A percentile compares a stretch with the other conserved stretches of the same genome.
These are phyloP conservation scores for Sinocyclocheilus anophthalmus DNA, from an alignment of 2,113 vertebrate species.

Conservation along the genomic window DNA sequence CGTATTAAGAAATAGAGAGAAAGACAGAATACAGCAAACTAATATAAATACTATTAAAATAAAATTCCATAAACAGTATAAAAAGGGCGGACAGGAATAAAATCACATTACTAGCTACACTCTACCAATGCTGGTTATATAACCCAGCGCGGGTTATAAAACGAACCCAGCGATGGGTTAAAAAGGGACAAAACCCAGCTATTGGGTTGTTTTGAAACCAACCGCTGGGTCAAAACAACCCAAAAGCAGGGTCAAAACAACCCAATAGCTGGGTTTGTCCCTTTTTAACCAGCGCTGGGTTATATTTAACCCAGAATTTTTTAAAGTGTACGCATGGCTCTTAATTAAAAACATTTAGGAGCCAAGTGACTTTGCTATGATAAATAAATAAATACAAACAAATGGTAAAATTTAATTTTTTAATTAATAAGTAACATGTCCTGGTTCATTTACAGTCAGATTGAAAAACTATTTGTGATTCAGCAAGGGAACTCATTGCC, in stretches of 20 bases:
- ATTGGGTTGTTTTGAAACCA: too few species aligned
- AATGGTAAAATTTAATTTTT: neutral
- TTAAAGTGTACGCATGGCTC: neutral
- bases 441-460: neutral
- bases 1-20: neutral
- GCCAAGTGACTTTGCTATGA: neutral
- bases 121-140: too few species aligned
- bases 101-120: neutral
- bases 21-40: neutral
- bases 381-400: neutral
- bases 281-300: too few species aligned
- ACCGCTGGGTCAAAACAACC: too few species aligned
- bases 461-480: neutral
- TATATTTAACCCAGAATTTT: too few species aligned
- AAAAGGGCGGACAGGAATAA: constrained; percentile 23
- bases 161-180: too few species aligned
- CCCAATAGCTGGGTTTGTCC: too few species aligned
- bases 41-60: neutral
- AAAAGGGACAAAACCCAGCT: too few species aligned
- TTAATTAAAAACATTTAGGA: neutral
- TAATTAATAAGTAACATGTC: neutral
- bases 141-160: too few species aligned
- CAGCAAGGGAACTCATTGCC: neutral
- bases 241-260: too few species aligned
- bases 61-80: neutral